Conservation (phyloP, 2,888 invertebrate species). For the Phania funesta region DNA sequence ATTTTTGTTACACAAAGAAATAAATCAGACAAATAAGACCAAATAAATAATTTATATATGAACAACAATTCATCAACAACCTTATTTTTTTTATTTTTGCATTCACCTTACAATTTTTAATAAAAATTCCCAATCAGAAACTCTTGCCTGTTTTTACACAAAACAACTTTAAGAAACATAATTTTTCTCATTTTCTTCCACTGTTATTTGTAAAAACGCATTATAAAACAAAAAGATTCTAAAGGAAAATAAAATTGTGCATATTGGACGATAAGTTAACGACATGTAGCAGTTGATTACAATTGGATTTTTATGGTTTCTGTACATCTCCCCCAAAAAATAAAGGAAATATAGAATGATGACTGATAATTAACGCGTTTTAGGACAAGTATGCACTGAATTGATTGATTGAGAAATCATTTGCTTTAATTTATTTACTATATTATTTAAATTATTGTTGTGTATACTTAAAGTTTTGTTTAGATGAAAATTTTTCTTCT, state of each 20-base stretch:
- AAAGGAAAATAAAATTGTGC: slow-evolving; percentile 15
- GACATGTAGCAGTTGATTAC: slow-evolving; percentile 45
- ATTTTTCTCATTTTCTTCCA: neutral
- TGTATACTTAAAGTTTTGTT: slow-evolving; percentile 80
- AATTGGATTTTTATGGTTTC: slow-evolving; percentile 24
- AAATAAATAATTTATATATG: too few relatives aligned
- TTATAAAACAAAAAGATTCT: neutral
- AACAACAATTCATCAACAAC: too few relatives aligned
- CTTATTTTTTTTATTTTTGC: too few relatives aligned
- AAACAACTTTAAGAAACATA: too few relatives aligned
- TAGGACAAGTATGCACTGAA: slow-evolving; percentile 56
- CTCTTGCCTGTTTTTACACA: too few relatives aligned
- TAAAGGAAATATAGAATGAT: slow-evolving; percentile 47
- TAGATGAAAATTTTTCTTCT: slow-evolving; percentile 79
- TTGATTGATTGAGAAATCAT: slow-evolving; percentile 57
- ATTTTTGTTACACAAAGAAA: too few relatives aligned
- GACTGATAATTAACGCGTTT: slow-evolving; percentile 55
- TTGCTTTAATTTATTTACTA: slow-evolving; percentile 46
- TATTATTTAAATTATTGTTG: slow-evolving; percentile 44
- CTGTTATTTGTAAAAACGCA: slow-evolving; percentile 1
- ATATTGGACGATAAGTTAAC: slow-evolving; percentile 32
- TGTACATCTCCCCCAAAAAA: slow-evolving; percentile 55
- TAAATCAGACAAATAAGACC: too few relatives aligned
- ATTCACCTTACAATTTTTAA: too few relatives aligned
- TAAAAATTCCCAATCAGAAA: too few relatives aligned